Percentiles rank a stretch among this genome's conserved stretches.
Conservation (phyloP, 2,113 vertebrate genomes). For the Phoxinus phoxinus region DNA sequence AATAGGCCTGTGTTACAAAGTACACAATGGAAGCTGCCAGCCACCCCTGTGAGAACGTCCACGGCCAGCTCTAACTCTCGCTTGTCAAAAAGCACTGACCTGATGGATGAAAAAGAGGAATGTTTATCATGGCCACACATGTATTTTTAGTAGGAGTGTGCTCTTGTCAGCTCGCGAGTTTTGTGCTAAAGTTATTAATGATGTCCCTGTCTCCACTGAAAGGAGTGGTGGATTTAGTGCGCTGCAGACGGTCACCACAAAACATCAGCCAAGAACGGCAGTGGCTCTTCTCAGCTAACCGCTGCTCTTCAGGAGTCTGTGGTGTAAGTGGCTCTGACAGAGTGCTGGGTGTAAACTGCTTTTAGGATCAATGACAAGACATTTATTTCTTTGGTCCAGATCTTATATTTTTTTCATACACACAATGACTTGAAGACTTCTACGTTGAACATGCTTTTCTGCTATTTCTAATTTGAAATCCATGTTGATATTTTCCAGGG, state of each 20-base stretch:
- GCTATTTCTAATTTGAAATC: not conserved
- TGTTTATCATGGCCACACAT: constrained; percentile 63
- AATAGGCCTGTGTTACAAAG: constrained; percentile 45
- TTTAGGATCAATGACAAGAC: not conserved
- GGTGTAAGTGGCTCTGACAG: constrained; percentile 13
- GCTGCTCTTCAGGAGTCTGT: not conserved
- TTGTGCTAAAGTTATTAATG: constrained; percentile 70
- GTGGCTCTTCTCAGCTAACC: constrained; percentile 10
- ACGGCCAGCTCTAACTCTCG: constrained; percentile 31
- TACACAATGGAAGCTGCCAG: constrained; percentile 46
- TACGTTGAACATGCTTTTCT: not conserved
- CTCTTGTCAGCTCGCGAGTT: constrained; percentile 60
- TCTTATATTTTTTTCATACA: not conserved
- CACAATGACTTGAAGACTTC: not conserved
- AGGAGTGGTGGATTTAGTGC: constrained; percentile 31
- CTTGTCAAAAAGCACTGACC: constrained; percentile 48
- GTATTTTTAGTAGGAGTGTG: constrained; percentile 68
- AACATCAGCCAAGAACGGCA: constrained; percentile 18
- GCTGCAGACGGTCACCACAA: not conserved
- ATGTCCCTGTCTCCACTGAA: constrained; percentile 40
- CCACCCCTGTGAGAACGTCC: constrained; percentile 40
- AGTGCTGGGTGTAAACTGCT: not conserved
- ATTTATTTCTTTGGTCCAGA: not conserved
- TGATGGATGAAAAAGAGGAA: constrained; percentile 59
- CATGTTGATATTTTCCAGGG: not conserved